Evolutionary conservation across 2,797 vertebrate genomes (phyloP), one percentile per base, ranked within the genome.

Genomic region (Erethizon dorsatum): DNA sequence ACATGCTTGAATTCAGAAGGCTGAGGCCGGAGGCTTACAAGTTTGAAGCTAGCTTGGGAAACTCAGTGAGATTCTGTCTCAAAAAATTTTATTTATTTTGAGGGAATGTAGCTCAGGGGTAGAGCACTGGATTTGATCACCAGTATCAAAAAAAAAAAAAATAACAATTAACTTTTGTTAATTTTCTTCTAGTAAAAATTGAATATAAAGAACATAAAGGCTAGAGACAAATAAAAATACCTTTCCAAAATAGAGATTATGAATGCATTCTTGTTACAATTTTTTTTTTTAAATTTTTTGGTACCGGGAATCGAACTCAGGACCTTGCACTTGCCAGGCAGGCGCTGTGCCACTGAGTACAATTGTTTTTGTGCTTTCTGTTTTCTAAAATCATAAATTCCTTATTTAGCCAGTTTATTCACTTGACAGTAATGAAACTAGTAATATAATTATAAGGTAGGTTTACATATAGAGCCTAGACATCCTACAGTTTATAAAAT

Each of bases 381-480:
- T 88, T 96, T 96, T 92, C 71, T 83, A 45, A 88, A 96, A 79
- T 61, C n/a, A 8, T 65, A 84, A 97, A 4, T 75, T 89, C 31
- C 31, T 92, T 22, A 13, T 95, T 90, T 67, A 83, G 18, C 61
- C 57, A 75, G 2, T 91, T 93, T 86, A 11, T 11, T 91, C 54
- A 84, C 91, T 95, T 85, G 28, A 89, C 52, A 75, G 20, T 90
- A 95, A 65, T 85, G 56, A 96, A 88, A 24, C 54, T 96, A 52
- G 54, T 91, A 92, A 54, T 88, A 18, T 85, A 90, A 65, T 91
- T 90, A 31, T 67, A 63, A 67, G 10, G 37, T 86, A 77, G 37
- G 6, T 91, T 96, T 91, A 73, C 5, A 33, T 84, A 75, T 52
- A 89, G 57, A 24, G 88, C 78, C 41, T 73, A 94, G 37, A 75